phyloP scores from a whole-genome alignment of 2,888 invertebrate species.

The Limulus polyphemus region DNA sequence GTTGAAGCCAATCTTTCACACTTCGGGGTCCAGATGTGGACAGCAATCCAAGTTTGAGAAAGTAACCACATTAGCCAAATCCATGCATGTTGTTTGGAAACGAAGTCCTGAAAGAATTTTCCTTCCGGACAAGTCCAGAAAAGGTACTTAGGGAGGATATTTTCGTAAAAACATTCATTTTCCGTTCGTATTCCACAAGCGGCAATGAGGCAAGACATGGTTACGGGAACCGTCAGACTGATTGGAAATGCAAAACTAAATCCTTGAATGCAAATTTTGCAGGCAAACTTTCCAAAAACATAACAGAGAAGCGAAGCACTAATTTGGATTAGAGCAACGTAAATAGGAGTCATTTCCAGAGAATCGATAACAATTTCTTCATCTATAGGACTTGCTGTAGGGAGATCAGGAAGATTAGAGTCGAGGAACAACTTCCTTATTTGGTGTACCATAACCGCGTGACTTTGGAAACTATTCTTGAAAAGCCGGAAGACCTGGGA shows the following conservation, averaged over 20 bases:
- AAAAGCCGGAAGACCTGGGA: conserved; percentile 65
- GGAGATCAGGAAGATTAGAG: conserved; percentile 12
- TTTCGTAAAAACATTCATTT: conserved; percentile 29
- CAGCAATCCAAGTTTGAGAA: conserved; percentile 90
- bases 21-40: conserved; percentile 96
- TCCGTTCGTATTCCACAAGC: conserved; percentile 29
- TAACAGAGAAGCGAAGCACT: conserved; percentile 36
- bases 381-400: conserved; percentile 16
- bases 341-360: conserved; percentile 29
- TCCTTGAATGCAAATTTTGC: conserved; percentile 41
- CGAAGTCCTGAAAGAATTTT: conserved; percentile 64
- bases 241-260: conserved; percentile 40
- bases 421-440: conserved; percentile 7
- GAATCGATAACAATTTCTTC: conserved; percentile 8
- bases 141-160: conserved; percentile 21
- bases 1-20: conserved; percentile 92
- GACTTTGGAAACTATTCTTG: conserved; percentile 58
- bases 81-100: conserved; percentile 80
- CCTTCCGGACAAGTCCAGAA: conserved; percentile 76
- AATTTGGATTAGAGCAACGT: conserved; percentile 34
- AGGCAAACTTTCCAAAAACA: conserved; percentile 42
- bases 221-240: conserved; percentile 35
- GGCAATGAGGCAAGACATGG: conserved; percentile 30
- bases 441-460: conserved; percentile 40
- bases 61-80: conserved; percentile 83